Conservation (phyloP, 2,888 invertebrate species). For the Morinoia aosen region DNA sequence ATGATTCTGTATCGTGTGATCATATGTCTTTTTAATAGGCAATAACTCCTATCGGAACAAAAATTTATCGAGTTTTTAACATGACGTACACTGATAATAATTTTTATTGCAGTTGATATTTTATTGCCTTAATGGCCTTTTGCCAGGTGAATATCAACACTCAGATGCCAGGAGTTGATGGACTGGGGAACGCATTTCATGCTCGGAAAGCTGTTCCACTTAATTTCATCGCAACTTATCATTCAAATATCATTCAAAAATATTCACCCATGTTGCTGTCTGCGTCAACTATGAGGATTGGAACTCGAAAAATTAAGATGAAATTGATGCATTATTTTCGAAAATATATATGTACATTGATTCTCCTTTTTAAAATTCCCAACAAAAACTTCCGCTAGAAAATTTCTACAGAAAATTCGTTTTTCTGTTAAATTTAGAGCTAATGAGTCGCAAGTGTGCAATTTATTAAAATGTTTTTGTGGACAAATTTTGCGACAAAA, state of each 20-base stretch:
- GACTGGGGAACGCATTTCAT: neutral
- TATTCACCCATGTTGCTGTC: neutral
- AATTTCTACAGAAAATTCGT: no score
- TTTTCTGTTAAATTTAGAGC: no score
- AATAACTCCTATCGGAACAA: neutral
- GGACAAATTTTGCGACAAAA: neutral
- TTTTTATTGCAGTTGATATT: neutral
- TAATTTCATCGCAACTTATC: neutral
- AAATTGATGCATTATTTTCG: no score
- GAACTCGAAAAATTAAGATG: neutral
- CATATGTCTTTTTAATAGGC: neutral
- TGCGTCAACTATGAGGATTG: neutral
- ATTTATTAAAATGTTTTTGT: neutral
- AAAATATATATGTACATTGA: no score
- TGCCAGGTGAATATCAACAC: neutral
- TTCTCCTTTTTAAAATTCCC: no score
- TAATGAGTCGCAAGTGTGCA: no score
- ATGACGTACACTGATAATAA: neutral
- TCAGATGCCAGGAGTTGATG: neutral
- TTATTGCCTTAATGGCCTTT: neutral
- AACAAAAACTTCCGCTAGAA: no score
- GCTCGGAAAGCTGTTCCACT: neutral
- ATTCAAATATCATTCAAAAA: neutral
- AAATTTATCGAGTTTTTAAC: neutral
- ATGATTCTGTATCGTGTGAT: neutral